Evolutionary conservation across 1,140 invertebrate genomes (phyloP).

Genomic region (Apolygus lucorum): DNA sequence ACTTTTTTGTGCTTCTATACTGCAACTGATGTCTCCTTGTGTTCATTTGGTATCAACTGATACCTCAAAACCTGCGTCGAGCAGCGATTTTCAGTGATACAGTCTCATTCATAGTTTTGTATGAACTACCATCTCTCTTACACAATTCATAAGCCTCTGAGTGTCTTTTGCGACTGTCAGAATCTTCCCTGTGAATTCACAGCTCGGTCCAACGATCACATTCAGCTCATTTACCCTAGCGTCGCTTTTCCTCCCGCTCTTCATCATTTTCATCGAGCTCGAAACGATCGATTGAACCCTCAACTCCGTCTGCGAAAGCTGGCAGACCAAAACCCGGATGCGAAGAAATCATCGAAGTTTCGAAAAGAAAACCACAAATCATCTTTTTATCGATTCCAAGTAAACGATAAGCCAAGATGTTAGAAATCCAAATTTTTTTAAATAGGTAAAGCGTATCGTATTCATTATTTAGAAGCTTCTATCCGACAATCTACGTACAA

Average conservation of each 20-base stretch:
- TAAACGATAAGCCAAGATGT: no score
- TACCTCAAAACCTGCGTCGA: constrained; percentile 36
- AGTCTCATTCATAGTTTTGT: constrained; percentile 50
- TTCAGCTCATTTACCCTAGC: constrained; percentile 35
- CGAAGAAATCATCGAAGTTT: no score
- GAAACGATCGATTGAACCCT: no score
- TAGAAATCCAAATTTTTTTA: no score
- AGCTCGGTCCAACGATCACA: constrained; percentile 38
- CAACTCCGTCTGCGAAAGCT: no score
- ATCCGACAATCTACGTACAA: no score
- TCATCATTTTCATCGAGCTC: constrained; percentile 42
- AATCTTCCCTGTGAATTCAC: constrained; percentile 37
- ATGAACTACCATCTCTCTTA: constrained; percentile 46
- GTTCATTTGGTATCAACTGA: constrained; percentile 40
- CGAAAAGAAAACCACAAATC: no score
- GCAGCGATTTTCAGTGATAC: constrained; percentile 40
- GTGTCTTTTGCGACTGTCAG: constrained; percentile 48
- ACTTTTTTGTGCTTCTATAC: constrained; percentile 44
- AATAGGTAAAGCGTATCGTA: no score
- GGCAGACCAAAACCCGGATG: no score
- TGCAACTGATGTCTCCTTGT: constrained; percentile 42
- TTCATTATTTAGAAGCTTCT: no score
- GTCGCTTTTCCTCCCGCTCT: constrained; percentile 39
- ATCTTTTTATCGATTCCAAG: no score
- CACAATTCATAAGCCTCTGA: constrained; percentile 42